Evolutionary conservation across 2,888 invertebrate species (phyloP), one percentile per base, ranked within the genome.

Genomic region (Agelastica alni): DNA sequence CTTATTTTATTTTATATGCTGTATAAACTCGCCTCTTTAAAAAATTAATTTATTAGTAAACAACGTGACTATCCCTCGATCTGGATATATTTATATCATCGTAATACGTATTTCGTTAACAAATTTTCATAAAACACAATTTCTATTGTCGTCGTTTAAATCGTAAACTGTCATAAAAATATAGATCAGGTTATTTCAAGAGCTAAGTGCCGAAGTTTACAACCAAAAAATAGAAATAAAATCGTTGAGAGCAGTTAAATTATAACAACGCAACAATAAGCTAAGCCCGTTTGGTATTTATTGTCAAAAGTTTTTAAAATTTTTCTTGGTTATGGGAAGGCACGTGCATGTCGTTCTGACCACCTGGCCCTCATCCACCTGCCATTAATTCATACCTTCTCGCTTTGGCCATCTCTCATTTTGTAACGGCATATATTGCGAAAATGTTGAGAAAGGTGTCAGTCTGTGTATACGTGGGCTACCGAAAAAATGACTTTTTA

Each of bases 321-420:
- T 53, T 60, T 45, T 56, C 51, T 37, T 17, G 17, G 39, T 51
- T 49, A 51, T 49, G 45, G 41, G 14, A 41, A 20, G 31, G 58
- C 56, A 58, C 56, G 58, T 56, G 56, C 31, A 49, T 45, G 49
- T 39, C 49, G 53, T 61, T 59, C 31, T 41, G 53, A 30, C 48
- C 60, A 61, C 53, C 60, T 51, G 60, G 53, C 53, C 31, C 42
- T 42, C 45, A 52, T 58, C 53, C 60, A 58, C 60, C 56, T 56
- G 56, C 56, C 51, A 37, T 45, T 55, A 54, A 52, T 54, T 53
- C 45, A 51, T 57, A 55, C 49, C 52, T 57, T 39, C 18, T 39
- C 37, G n/a, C 18, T 12, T 9, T n/a, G 55, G 42, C 57, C 55
- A 57, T 60, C 59, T 52, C 55, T 53, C 52, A 28, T 42, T 49